Conservation (phyloP, 2,888 invertebrate genomes). For the Dolomedes plantarius region DNA sequence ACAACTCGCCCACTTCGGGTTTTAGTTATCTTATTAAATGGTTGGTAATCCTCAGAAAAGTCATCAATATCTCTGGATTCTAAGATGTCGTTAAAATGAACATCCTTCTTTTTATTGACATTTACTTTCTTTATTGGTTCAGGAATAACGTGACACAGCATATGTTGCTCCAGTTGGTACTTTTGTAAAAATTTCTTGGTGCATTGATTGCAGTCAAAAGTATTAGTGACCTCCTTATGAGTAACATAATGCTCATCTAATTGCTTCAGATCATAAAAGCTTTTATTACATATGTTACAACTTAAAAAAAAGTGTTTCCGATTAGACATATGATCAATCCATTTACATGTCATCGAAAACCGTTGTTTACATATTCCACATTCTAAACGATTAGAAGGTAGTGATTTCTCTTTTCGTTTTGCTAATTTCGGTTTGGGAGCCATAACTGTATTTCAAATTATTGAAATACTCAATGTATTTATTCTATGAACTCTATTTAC, state of each 20-base stretch:
- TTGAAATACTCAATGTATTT: no score
- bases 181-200: neutral
- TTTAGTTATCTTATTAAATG: neutral
- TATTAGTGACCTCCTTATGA: neutral
- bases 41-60: neutral
- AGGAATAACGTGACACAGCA: neutral
- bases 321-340: neutral
- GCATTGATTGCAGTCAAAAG: neutral
- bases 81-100: neutral
- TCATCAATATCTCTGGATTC: neutral
- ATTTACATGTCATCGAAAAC: neutral
- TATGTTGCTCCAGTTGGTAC: neutral
- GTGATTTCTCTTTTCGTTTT: neutral
- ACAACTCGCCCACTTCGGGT: neutral
- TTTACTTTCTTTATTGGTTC: neutral
- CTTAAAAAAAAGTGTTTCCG: neutral
- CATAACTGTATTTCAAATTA: no score
- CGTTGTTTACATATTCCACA: neutral
- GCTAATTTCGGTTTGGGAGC: neutral
- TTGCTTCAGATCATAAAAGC: neutral
- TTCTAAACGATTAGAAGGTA: neutral
- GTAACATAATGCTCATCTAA: neutral
- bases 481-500: no score
- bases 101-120: neutral
- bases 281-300: neutral